Conservation (phyloP, 2,113 vertebrate genomes). For the Morone chrysops region DNA sequence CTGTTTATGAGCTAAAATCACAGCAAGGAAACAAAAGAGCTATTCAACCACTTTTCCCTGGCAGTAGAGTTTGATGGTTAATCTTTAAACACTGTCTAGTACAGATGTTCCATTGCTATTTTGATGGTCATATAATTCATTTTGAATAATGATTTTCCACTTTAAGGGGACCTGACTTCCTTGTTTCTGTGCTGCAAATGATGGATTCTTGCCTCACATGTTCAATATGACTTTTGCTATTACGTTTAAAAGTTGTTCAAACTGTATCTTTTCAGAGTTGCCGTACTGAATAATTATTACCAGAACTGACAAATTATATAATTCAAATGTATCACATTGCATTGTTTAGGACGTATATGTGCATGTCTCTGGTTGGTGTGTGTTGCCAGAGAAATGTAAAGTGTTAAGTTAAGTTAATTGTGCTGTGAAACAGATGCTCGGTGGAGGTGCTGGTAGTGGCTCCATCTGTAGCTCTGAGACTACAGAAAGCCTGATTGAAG, state of each 20-base stretch:
- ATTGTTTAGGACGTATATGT: not conserved
- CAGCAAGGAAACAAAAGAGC: constrained; percentile 18
- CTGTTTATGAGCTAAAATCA: constrained; percentile 34
- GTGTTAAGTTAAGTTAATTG: constrained; percentile 60
- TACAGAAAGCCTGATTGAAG: constrained; percentile 57
- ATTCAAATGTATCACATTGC: not conserved
- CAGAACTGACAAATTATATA: not conserved
- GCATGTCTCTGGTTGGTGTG: not conserved
- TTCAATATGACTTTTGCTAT: not conserved
- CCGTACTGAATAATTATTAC: not conserved
- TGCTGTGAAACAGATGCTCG: constrained; percentile 68
- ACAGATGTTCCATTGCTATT: constrained; percentile 1
- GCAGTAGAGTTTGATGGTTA: not conserved
- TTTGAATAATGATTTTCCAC: not conserved
- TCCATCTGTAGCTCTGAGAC: constrained; percentile 75
- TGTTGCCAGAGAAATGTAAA: constrained; percentile 37
- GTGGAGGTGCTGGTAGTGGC: constrained; percentile 57
- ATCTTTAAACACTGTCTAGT: constrained; percentile 1
- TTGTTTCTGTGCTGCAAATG: not conserved
- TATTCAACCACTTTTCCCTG: constrained; percentile 33
- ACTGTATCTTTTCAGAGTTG: not conserved
- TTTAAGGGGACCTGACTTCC: not conserved
- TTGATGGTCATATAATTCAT: not conserved
- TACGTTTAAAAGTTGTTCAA: not conserved
- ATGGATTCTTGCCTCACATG: not conserved